Evolutionary conservation across 2,888 invertebrate genomes (phyloP), one percentile per base, ranked within the genome.

Genomic region (Drosophila vallismaia): DNA sequence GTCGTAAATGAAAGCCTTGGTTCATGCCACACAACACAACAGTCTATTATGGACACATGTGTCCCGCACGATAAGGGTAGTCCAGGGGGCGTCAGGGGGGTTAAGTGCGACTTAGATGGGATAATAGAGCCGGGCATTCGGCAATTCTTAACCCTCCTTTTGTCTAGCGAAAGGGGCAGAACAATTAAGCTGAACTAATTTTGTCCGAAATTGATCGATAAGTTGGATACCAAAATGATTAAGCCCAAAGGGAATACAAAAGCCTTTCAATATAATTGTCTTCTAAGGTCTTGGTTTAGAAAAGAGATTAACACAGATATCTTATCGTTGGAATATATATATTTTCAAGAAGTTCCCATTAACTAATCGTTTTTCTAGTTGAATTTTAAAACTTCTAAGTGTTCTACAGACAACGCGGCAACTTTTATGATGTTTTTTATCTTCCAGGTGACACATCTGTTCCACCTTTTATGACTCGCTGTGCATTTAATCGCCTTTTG

Each of bases 61-160:
- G 68, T 51, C 53, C 46, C 45, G 38, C 9, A 3, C n/a, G 10
- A 44, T 44, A 33, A 40, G 58, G 31, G 44, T 33, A 42, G 55
- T 46, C 44, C 9, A 9, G 19, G 44, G 14, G 36, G 53, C 33
- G 51, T 28, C 7, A 33, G 51, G 46, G 46, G 60, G 54, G 54
- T 70, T 69, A 69, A 69, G 60, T 70, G 60, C 60, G 54, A 54
- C 69, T 69, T 69, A 36, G 68, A 44, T 69, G 68, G 67, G 57
- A 67, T 69, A 69, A 69, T 69, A 67, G 28, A 49, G 36, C 29
- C 46, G 38, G 54, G 24, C 53, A 68, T 49, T 55, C 45, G 5
- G 24, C 44, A 10, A 3, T 55, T 29, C 46, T 46, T 48, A 46
- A 55, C 55, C 45, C 55, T 44, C 59, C 24, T 12, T 10, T 29